phyloP scores from a whole-genome alignment of 2,888 invertebrate species.

The Aspidiotus destructor region DNA sequence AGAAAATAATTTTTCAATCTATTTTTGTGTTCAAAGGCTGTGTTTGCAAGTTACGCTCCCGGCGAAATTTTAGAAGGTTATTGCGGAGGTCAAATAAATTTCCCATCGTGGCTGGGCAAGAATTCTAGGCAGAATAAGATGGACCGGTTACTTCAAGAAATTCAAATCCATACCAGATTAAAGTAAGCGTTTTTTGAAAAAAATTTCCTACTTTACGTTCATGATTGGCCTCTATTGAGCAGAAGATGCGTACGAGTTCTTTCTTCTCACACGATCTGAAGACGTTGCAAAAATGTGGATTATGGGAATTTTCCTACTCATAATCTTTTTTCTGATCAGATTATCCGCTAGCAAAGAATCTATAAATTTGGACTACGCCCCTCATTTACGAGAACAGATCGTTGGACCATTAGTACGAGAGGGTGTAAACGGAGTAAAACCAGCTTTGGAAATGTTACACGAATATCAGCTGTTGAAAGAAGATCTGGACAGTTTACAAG shows the following conservation, averaged over 20 bases:
- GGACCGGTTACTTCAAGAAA: constrained; percentile 68
- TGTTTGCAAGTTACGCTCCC: constrained; percentile 83
- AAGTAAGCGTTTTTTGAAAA: constrained; percentile 47
- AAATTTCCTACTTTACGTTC: background rate
- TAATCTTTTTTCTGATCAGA: constrained; percentile 43
- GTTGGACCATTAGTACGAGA: constrained; percentile 62
- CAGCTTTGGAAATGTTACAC: constrained; percentile 64
- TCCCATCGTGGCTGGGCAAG: constrained; percentile 94
- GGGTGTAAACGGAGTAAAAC: constrained; percentile 60
- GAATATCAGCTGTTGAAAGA: constrained; percentile 78
- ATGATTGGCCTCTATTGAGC: background rate
- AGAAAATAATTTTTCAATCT: background rate
- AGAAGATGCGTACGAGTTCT: background rate
- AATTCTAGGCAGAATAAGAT: constrained; percentile 78
- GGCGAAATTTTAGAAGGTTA: constrained; percentile 75
- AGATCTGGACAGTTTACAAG: constrained; percentile 80
- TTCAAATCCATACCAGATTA: constrained; percentile 74
- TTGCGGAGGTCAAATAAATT: constrained; percentile 68
- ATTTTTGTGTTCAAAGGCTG: constrained; percentile 53
- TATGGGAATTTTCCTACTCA: background rate
- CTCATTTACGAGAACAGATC: constrained; percentile 63
- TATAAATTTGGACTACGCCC: constrained; percentile 80
- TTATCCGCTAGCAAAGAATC: constrained; percentile 71
- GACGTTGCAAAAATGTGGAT: too few relatives aligned
- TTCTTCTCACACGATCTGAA: too few relatives aligned